Conservation (phyloP, 2,797 vertebrate species). For the Pitangus sulphuratus region DNA sequence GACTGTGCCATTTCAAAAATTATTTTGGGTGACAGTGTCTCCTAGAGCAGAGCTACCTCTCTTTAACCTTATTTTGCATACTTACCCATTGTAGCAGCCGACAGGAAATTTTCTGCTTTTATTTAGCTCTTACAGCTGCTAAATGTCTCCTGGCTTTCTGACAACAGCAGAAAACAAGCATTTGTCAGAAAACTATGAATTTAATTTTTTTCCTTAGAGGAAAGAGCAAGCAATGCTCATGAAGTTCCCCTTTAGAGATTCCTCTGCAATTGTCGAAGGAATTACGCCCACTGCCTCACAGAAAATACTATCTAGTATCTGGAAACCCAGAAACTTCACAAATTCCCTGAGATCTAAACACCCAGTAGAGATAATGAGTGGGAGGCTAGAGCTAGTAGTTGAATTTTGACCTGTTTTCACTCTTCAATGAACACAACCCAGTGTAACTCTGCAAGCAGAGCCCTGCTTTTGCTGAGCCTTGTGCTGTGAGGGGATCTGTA, state of each 20-base stretch:
- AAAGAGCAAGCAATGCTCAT: neutral
- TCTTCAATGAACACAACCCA: conserved; percentile 5
- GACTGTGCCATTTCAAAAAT: neutral
- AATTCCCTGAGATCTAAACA: conserved; percentile 47
- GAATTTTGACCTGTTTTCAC: conserved; percentile 60
- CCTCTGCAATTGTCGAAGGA: neutral
- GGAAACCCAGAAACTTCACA: conserved; percentile 17
- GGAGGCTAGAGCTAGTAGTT: conserved; percentile 15
- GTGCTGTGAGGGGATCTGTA: neutral
- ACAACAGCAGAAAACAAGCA: conserved; percentile 36
- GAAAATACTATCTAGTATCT: conserved; percentile 16
- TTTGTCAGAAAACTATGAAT: conserved; percentile 35
- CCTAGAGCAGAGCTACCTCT: neutral
- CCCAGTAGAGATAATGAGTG: conserved; percentile 15
- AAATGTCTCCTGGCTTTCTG: conserved; percentile 46
- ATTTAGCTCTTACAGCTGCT: conserved; percentile 48
- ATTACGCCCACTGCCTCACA: neutral
- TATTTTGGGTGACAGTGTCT: neutral
- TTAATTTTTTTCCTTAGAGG: neutral
- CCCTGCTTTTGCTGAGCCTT: neutral
- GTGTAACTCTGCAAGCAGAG: neutral
- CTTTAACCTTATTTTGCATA: neutral
- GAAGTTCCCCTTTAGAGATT: neutral
- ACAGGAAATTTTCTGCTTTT: conserved; percentile 37
- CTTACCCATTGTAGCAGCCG: neutral